Base-by-base conservation (phyloP, 1,140 invertebrate genomes). In the Drosophila persimilis region DNA sequence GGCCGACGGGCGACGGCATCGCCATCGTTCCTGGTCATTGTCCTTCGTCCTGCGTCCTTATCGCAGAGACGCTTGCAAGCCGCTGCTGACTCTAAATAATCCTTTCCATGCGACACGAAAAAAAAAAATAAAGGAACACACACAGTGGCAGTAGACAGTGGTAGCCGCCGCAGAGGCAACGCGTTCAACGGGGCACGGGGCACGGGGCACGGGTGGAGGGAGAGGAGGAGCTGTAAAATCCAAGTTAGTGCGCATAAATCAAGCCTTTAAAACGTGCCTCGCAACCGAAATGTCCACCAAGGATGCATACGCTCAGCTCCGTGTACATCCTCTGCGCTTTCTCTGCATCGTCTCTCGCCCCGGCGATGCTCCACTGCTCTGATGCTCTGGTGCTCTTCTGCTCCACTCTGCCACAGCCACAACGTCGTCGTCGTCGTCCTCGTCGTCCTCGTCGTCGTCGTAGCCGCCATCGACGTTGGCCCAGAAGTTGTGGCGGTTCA, bases 201-300 rank as follows among this genome's bases (percentile, higher is more conserved):
- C 17, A 17, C 1, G 13, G 22, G 15, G 8, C 17, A 0, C 1
- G 41, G 45, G n/a, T 13, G 8, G 35, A 39, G 54, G 15, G n/a
- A 29, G 29, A 48, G 48, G 66, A 53, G 72, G 57, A 50, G 72
- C 76, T 83, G 76, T 76, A 57, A 76, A 83, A 78, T 80, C 58
- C 58, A 69, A 53, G 62, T 86, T 89, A 79, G 80, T 89, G 85
- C 85, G 85, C 85, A 89, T 89, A 89, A 89, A 89, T 89, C 85
- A 89, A 89, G 85, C 86, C 86, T 89, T 90, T 90, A 89, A 89
- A 90, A 89, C 85, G 85, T 89, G 85, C 86, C 85, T 86, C 72
- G 85, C 78, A 89, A 89, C 77, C 86, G 64, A 89, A 89, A 81
- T 89, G 85, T 81, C 77, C 86, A 79, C 86, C 75, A 86, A 89